phyloP scores from a whole-genome alignment of 2,113 vertebrate genomes.

The Petroica traversi region DNA sequence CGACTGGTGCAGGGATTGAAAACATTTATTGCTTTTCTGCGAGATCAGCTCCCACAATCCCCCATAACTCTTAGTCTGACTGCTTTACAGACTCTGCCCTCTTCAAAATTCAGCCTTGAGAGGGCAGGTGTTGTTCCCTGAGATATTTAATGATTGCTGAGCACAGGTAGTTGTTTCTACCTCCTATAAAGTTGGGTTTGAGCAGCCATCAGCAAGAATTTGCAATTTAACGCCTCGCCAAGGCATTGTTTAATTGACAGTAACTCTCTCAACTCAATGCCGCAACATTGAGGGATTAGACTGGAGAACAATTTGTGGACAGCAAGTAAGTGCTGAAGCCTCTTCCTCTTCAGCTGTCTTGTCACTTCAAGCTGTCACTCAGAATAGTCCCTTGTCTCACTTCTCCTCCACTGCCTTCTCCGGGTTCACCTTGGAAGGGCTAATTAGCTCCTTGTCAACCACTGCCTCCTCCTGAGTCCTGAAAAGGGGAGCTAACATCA shows the following conservation, averaged over 20 bases:
- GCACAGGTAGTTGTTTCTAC: not conserved
- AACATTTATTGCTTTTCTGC: not conserved
- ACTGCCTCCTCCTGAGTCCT: not conserved
- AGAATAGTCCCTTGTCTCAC: not conserved
- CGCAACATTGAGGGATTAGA: not conserved
- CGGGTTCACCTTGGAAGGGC: not conserved
- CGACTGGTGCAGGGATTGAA: not conserved
- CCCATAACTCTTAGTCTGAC: not conserved
- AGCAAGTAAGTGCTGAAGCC: not conserved
- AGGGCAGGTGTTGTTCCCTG: not conserved
- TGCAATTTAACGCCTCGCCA: not conserved
- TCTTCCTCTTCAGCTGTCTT: not conserved
- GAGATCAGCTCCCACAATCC: not conserved
- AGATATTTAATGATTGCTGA: not conserved
- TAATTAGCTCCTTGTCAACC: slow-evolving; percentile 39
- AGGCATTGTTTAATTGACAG: slow-evolving; percentile 27
- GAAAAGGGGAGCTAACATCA: not conserved
- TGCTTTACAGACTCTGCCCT: not conserved
- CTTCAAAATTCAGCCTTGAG: not conserved
- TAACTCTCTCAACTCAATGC: not conserved
- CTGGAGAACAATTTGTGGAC: not conserved
- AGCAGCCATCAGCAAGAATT: not conserved
- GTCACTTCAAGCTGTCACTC: not conserved
- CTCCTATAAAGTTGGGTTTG: not conserved
- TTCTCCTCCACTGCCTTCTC: not conserved